Evolutionary conservation across 2,113 vertebrate species (phyloP).

Genomic region (Vombatus ursinus): DNA sequence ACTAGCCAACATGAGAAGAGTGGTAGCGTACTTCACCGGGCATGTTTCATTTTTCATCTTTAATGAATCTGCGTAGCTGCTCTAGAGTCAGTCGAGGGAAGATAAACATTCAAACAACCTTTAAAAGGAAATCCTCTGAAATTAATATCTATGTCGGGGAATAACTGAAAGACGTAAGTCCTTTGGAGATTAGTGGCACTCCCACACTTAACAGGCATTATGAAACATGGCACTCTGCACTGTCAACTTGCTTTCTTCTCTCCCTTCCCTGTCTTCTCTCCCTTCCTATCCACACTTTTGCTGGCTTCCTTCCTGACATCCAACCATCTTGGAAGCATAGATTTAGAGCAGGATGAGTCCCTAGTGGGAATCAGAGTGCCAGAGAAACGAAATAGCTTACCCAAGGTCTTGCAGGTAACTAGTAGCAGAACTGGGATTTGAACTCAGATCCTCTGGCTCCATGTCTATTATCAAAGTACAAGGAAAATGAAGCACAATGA

Average conservation of each 20-base stretch:
- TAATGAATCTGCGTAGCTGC: conserved; percentile 40
- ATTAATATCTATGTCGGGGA: not conserved
- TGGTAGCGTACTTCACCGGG: conserved; percentile 22
- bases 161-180: not conserved
- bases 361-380: not conserved
- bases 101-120: conserved; percentile 28
- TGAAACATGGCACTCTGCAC: not conserved
- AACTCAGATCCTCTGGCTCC: too few relatives aligned
- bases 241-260: not conserved
- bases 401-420: not conserved
- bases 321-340: not conserved
- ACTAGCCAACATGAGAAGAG: conserved; percentile 56
- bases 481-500: not conserved
- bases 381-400: not conserved
- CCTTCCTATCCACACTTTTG: not conserved
- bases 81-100: conserved; percentile 38
- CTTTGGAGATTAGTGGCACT: not conserved
- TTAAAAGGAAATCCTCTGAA: not conserved
- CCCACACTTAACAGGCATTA: not conserved
- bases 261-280: conserved; percentile 27
- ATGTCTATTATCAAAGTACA: too few relatives aligned
- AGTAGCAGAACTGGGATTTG: not conserved
- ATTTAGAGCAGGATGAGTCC: not conserved
- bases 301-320: not conserved
- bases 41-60: conserved; percentile 59